Base-by-base conservation (phyloP, 2,888 invertebrate genomes). In the Troglohyphantes excavatus region DNA sequence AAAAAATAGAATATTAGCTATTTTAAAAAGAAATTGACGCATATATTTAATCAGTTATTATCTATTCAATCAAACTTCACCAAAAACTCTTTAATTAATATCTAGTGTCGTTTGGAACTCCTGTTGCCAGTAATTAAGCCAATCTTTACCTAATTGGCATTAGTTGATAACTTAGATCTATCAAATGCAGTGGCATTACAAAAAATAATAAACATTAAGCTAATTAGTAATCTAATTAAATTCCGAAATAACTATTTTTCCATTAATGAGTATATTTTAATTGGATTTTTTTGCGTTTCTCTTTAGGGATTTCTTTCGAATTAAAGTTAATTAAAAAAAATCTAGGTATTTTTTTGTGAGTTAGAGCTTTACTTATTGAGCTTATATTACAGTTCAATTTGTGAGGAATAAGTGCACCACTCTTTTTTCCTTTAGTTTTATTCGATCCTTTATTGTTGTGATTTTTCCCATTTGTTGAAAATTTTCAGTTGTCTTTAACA, bases 31-130 rank as follows among this genome's bases (percentile, higher is more conserved):
- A 53, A 5, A 33, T 33, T 33, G 33, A 33, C 9, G 33, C 9
- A 33, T 53, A 13, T n/a, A 9, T 2, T 53, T 9, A 53, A 53
- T 53, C 53, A 53, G 17, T 53, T 53, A n/a, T 5, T 53, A 17
- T 53, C 13, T 53, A n/a, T n/a, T 2, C n/a, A 17, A 53, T 53
- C 46, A 53, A 53, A 53, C 53, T 53, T n/a, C 13, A 53, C 13
- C 17, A 53, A 53, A 33, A 53, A 53, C 53, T n/a, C 5, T 9
- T 13, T 53, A 53, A 53, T 53, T 53, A 53, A 17, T 53, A 1
- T 53, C 53, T 53, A 53, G 53, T 53, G n/a, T 53, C 53, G n/a
- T 53, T 53, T 53, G 53, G 53, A 53, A 17, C 53, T 53, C 53
- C n/a, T 53, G 53, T 53, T n/a, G n/a, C n/a, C 53, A 53, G 53